A percentile compares a stretch with the other conserved stretches of the same genome.
Conservation (phyloP, 2,113 vertebrate genomes). For the Sitta europaea region DNA sequence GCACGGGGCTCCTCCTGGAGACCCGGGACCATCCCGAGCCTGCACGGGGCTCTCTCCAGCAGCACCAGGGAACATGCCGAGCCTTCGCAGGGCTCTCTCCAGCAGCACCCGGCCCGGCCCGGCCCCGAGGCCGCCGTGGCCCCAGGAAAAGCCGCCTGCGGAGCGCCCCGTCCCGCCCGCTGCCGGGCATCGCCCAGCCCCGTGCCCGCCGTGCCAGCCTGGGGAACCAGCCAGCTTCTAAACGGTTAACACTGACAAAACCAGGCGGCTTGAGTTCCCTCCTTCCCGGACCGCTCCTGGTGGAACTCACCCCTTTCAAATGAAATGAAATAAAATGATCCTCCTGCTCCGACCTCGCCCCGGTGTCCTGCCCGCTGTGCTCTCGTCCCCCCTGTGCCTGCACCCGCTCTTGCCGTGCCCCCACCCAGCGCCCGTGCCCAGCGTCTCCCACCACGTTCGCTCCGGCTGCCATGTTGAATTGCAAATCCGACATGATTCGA, state of each 20-base stretch:
- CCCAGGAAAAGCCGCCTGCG: background rate
- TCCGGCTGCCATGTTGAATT: slow-evolving; percentile 69
- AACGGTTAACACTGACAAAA: slow-evolving; percentile 52
- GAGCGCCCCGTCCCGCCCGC: background rate
- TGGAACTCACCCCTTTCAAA: background rate
- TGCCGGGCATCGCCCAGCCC: background rate
- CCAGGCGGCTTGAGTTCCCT: background rate
- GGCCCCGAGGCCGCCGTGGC: background rate
- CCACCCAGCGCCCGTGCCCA: background rate
- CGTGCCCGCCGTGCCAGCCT: background rate
- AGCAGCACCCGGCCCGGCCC: background rate
- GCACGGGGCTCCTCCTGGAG: background rate
- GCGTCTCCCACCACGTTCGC: background rate
- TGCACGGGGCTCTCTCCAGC: background rate
- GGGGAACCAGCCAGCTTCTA: slow-evolving; percentile 18
- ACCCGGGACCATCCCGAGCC: background rate
- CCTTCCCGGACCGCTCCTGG: slow-evolving; percentile 6
- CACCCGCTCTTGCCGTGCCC: background rate
- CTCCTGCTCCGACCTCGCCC: background rate
- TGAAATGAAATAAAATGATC: background rate
- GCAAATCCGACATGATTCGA: slow-evolving; percentile 64
- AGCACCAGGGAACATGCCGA: background rate
- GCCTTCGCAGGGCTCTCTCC: background rate
- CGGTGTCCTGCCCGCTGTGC: background rate
- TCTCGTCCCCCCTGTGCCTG: background rate